Evolutionary conservation across 1,140 invertebrate genomes (phyloP).

Genomic region (Macrobrachium nipponense): DNA sequence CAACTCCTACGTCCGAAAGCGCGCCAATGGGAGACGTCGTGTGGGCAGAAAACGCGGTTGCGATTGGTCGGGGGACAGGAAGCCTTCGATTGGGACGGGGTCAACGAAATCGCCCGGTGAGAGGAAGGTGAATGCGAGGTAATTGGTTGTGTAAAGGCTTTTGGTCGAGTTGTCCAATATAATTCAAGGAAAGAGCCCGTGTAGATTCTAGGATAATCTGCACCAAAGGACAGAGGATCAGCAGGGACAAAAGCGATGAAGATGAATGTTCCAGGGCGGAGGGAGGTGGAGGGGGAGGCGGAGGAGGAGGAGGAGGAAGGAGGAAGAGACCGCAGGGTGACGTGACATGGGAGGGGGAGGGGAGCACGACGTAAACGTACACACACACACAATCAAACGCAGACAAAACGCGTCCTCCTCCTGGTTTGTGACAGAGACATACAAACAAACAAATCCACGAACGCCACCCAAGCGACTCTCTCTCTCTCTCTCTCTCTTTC

Average conservation of each 20-base stretch:
- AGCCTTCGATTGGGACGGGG: background rate
- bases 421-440: too few relatives aligned
- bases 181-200: slow-evolving; percentile 55
- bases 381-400: too few relatives aligned
- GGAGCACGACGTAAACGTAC: too few relatives aligned
- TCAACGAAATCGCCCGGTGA: background rate
- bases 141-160: slow-evolving; percentile 54
- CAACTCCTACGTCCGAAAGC: background rate
- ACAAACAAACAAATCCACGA: too few relatives aligned
- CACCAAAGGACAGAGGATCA: slow-evolving; percentile 22
- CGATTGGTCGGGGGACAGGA: slow-evolving; percentile 23
- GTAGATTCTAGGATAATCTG: slow-evolving; percentile 52
- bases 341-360: too few relatives aligned
- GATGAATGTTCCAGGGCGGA: slow-evolving; percentile 30
- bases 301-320: too few relatives aligned
- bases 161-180: slow-evolving; percentile 53
- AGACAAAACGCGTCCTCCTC: background rate
- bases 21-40: slow-evolving; percentile 21
- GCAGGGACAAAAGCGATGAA: slow-evolving; percentile 41
- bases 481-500: background rate
- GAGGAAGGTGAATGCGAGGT: slow-evolving; percentile 52
- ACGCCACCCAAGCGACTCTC: background rate
- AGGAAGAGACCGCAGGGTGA: too few relatives aligned
- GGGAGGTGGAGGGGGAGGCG: too few relatives aligned
- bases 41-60: too few relatives aligned